Conservation (phyloP, 2,797 vertebrate species). For the Pseudochirops corinnae region DNA sequence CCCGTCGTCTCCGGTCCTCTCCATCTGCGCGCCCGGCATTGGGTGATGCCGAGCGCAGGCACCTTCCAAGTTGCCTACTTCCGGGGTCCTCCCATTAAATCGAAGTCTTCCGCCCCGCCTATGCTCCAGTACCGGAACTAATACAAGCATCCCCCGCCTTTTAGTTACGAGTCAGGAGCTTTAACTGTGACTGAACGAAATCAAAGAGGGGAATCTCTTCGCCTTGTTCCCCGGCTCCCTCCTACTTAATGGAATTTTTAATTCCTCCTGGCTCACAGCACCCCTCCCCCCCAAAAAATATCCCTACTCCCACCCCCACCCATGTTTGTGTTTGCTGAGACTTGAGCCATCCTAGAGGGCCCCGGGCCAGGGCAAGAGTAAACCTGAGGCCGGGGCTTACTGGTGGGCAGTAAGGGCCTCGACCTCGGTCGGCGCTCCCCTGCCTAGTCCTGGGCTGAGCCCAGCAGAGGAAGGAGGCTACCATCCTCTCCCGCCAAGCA, state of each 20-base stretch:
- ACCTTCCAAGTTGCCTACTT: background rate
- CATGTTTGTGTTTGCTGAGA: too few relatives aligned
- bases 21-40: background rate
- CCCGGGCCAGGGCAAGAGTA: background rate
- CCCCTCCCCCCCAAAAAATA: background rate
- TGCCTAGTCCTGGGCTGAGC: background rate
- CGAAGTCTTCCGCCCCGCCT: fast-evolving
- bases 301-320: too few relatives aligned
- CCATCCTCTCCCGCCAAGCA: too few relatives aligned
- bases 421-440: fast-evolving
- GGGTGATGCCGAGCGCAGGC: background rate
- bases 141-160: fast-evolving
- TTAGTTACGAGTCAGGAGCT: fast-evolving
- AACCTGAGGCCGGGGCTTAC: background rate
- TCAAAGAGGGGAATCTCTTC: fast-evolving
- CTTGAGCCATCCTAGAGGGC: background rate
- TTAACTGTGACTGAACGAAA: fast-evolving
- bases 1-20: background rate
- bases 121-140: fast-evolving
- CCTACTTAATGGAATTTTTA: background rate
- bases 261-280: background rate
- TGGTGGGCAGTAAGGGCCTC: background rate
- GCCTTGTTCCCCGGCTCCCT: background rate
- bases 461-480: background rate
- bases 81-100: background rate